phyloP scores from a whole-genome alignment of 2,888 invertebrate genomes.

The Agrilus cyanescens region DNA sequence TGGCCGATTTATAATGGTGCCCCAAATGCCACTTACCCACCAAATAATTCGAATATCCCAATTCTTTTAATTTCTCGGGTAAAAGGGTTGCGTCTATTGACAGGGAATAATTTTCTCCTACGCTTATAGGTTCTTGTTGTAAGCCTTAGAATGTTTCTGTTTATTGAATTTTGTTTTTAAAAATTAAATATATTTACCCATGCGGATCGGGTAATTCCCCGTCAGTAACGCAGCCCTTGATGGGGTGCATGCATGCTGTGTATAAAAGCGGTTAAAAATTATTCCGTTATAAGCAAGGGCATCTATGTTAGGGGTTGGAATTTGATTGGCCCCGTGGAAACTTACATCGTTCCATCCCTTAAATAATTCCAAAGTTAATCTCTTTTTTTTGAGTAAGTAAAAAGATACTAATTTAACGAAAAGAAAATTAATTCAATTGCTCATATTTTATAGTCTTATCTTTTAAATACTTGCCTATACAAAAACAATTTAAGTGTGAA shows the following conservation, averaged over 20 bases:
- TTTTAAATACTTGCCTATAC: background rate
- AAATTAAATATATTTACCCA: constrained; percentile 39
- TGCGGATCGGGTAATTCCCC: constrained; percentile 76
- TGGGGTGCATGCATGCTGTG: constrained; percentile 75
- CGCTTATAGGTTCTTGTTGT: constrained; percentile 55
- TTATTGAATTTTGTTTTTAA: too few relatives aligned
- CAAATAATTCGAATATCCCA: constrained; percentile 61
- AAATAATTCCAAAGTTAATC: constrained; percentile 16
- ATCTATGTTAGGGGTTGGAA: constrained; percentile 84
- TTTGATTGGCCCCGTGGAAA: constrained; percentile 77
- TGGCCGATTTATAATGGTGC: constrained; percentile 50
- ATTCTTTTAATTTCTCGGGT: constrained; percentile 47
- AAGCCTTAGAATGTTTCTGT: constrained; percentile 38
- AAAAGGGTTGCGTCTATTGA: constrained; percentile 41
- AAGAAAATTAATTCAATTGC: background rate
- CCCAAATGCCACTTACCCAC: constrained; percentile 86
- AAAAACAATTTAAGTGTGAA: background rate
- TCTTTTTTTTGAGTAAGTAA: too few relatives aligned
- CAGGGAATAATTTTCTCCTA: constrained; percentile 59
- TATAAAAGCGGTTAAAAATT: constrained; percentile 74
- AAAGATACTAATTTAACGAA: background rate
- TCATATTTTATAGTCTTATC: background rate
- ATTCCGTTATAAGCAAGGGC: constrained; percentile 73
- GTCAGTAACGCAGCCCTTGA: constrained; percentile 72
- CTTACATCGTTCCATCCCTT: constrained; percentile 89